Evolutionary conservation across 2,888 invertebrate species (phyloP).

Genomic region (Cremastinae sp.): DNA sequence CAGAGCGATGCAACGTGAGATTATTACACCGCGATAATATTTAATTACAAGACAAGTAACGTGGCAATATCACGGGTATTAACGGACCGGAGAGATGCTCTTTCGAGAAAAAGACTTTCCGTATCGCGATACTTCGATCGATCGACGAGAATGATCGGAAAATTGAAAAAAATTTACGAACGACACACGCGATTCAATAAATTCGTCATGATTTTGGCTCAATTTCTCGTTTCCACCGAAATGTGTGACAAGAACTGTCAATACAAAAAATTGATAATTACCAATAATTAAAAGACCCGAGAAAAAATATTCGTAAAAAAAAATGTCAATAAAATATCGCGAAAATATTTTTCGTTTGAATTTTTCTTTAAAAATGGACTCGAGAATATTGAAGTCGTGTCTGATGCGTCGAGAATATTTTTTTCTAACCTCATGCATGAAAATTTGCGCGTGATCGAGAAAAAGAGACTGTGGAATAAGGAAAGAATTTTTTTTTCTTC

Average conservation of each 20-base stretch:
- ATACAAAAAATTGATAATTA: no score
- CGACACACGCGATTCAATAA: not conserved
- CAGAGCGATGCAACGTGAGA: slow-evolving; percentile 48
- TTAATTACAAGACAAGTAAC: slow-evolving; percentile 55
- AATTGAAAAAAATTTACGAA: not conserved
- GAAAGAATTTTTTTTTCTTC: not conserved
- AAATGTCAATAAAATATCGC: no score
- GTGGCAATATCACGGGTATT: slow-evolving; percentile 54
- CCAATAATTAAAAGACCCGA: no score
- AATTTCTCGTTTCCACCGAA: no score
- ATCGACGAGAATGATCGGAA: not conserved
- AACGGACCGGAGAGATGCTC: slow-evolving; percentile 24
- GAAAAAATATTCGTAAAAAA: no score
- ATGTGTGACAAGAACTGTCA: no score
- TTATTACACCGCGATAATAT: slow-evolving; percentile 56
- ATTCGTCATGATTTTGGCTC: no score
- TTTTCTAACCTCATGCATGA: slow-evolving; percentile 71
- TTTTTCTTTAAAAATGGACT: no score
- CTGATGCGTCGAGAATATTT: slow-evolving; percentile 28
- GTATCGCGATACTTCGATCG: not conserved
- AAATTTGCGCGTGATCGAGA: slow-evolving; percentile 57
- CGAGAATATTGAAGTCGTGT: no score
- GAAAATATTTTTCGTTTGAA: no score
- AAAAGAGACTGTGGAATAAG: slow-evolving; percentile 39
- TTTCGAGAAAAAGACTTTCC: slow-evolving; percentile 14